Base-by-base conservation (phyloP, 2,113 vertebrate species). In the Hemicordylus capensis region DNA sequence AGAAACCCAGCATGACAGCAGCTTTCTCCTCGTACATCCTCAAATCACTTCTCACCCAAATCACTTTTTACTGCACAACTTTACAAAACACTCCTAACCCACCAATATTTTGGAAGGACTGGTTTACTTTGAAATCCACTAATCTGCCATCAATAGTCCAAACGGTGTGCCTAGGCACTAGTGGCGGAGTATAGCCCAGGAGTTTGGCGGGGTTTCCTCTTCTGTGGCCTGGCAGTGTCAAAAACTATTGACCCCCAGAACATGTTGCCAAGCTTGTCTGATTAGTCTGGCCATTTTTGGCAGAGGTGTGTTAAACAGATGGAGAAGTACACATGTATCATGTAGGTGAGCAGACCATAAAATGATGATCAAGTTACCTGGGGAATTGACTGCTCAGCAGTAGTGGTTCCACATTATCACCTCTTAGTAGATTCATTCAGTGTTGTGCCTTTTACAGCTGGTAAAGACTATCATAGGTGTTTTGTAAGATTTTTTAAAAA, bases 141-240 rank as follows among this genome's bases (percentile, higher is more conserved):
- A 31, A 26, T 54, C 4, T 83, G 10, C 56, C 22, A 74, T 75
- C 63, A 75, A 42, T 31, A 83, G 42, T 20, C 46, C 31, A 34
- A 34, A 59, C 70, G 61, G 59, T 24, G 42, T 46, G 69, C 28
- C n/a, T n/a, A 72, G 15, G 31, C 5, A 4, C 20, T 78, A 59
- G 64, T 72, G 64, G 12, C 42, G 34, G 54, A 67, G 22, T 22
- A 79, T 46, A 61, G 61, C 39, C 42, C 10, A 78, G 31, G 39
- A 48, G 15, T 85, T 79, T 85, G 76, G 66, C 31, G 78, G 46
- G 54, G 31, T 15, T 72, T 44, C n/a, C n/a, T 48, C 76, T 42
- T 79, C 48, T 70, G 66, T 59, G 66, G 31, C 66, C 22, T 59
- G 76, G 64, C 14, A 72, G n/a, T 79, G 51, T 92, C 90, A 85